A percentile compares a stretch with the other conserved stretches of the same genome.
phyloP scores from a whole-genome alignment of 2,113 vertebrate species.

The Sturnira hondurensis region DNA sequence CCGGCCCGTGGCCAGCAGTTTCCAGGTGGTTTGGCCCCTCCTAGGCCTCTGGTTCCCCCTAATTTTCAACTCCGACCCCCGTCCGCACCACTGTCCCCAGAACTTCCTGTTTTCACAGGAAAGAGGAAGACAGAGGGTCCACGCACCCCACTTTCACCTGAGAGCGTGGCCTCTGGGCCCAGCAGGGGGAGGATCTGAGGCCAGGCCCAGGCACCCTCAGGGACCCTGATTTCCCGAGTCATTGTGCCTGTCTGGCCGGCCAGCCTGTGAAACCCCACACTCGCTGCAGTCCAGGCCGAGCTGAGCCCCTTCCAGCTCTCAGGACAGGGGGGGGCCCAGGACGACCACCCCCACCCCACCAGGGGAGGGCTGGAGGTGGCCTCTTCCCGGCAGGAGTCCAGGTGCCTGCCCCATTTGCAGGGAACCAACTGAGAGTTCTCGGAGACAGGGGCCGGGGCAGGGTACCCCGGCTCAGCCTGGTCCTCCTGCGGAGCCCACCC shows the following conservation, averaged over 20 bases:
- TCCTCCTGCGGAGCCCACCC: background rate
- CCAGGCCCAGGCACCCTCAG: rapidly evolving
- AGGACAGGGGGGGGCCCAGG: background rate
- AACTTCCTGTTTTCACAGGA: slow-evolving; percentile 33
- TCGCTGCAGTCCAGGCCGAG: rapidly evolving
- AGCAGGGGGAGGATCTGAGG: background rate
- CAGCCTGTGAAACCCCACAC: rapidly evolving
- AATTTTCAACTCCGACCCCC: background rate
- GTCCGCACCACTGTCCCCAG: background rate
- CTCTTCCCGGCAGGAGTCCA: background rate
- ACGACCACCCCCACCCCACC: background rate
- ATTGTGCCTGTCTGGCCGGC: background rate
- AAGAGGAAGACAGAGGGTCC: background rate
- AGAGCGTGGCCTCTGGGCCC: background rate
- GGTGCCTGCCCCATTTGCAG: no score
- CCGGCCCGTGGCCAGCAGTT: background rate
- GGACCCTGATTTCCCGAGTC: background rate
- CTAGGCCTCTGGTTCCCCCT: background rate
- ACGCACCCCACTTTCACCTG: no score
- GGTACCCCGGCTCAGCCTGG: background rate
- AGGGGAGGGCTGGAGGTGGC: no score
- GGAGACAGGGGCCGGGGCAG: background rate
- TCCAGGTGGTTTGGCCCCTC: background rate
- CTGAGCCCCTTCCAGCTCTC: background rate
- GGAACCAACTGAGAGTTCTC: background rate